Evolutionary conservation across 2,797 vertebrate species (phyloP).

Genomic region (Lepidocolaptes lacrymiger): DNA sequence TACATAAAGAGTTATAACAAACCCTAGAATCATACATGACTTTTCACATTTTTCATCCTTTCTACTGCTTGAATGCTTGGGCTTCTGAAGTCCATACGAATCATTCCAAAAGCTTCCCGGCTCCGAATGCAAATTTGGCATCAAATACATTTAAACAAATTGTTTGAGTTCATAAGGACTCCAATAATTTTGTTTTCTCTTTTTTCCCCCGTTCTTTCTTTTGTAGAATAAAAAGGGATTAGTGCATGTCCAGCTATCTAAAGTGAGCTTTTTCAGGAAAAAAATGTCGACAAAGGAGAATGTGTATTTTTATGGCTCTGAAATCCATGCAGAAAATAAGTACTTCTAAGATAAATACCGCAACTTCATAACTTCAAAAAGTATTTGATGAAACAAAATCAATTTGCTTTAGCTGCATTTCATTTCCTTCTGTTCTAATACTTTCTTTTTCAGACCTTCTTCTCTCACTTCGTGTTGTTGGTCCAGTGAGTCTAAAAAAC

Average conservation of each 20-base stretch:
- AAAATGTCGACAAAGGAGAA: constrained; percentile 40
- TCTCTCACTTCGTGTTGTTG: neutral
- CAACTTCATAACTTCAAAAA: constrained; percentile 56
- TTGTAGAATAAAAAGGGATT: constrained; percentile 55
- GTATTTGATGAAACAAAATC: constrained; percentile 54
- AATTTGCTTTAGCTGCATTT: constrained; percentile 59
- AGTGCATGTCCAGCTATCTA: constrained; percentile 40
- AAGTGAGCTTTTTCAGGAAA: constrained; percentile 26
- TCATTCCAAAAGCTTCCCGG: neutral
- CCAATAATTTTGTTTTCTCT: neutral
- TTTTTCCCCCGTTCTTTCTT: neutral
- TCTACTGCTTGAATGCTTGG: neutral
- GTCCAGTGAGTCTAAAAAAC: neutral
- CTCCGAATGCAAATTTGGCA: constrained; percentile 3
- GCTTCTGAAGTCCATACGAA: neutral
- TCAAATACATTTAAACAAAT: neutral
- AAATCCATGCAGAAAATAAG: constrained; percentile 66
- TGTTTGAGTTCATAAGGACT: neutral
- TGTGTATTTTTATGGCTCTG: constrained; percentile 20
- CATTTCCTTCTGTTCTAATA: constrained; percentile 41
- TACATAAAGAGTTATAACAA: neutral
- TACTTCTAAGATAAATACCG: constrained; percentile 42
- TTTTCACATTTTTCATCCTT: neutral
- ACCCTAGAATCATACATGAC: neutral
- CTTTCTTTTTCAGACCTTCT: neutral